Base-by-base conservation (phyloP, 2,888 invertebrate genomes). In the Rhingia rostrata region DNA sequence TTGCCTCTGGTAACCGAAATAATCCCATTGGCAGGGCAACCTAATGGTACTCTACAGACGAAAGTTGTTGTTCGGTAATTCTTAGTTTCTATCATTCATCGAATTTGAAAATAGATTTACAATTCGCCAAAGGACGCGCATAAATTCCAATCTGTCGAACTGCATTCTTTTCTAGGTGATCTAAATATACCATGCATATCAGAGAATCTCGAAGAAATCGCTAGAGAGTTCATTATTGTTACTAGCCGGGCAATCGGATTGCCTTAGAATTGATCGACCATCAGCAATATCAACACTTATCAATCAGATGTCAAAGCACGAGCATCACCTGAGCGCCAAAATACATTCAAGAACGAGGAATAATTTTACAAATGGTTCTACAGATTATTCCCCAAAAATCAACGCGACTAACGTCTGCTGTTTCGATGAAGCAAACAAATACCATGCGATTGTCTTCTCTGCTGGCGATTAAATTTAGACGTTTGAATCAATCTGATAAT, bases 131-230 rank as follows among this genome's bases (percentile, higher is more conserved):
- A 79, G 78, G 78, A 79, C 73, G 51, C 35, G 45, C 39, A 60
- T 61, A 66, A 60, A 82, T 82, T 66, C 70, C 64, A 72, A 77
- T 72, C 81, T 60, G 53, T 70, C 77, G 66, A 82, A 43, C 72
- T 7, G 60, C 64, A 82, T 70, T 82, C 70, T 49, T 70, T 53
- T 53, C 45, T 63, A 47, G 32, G 39, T 53, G 67, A 49, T 73
- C 79, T 69, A 63, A 73, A 73, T 67, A 63, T 67, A 83, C 39
- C 53, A 6, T 6, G 43, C 69, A 10, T 35, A 58, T n/a, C 39
- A 45, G 45, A 14, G 64, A 22, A 63, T 53, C 22, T n/a, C n/a
- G 4, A 12, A 9, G 35, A n/a, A 14, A 49, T 22, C 22, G 4
- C 12, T 41, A 33, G 12, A 45, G 12, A 58, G 54, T 14, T 22